A percentile compares a stretch with the other conserved stretches of the same genome.
phyloP scores from a whole-genome alignment of 1,140 invertebrate genomes.

The Eupristina koningsbergeri region DNA sequence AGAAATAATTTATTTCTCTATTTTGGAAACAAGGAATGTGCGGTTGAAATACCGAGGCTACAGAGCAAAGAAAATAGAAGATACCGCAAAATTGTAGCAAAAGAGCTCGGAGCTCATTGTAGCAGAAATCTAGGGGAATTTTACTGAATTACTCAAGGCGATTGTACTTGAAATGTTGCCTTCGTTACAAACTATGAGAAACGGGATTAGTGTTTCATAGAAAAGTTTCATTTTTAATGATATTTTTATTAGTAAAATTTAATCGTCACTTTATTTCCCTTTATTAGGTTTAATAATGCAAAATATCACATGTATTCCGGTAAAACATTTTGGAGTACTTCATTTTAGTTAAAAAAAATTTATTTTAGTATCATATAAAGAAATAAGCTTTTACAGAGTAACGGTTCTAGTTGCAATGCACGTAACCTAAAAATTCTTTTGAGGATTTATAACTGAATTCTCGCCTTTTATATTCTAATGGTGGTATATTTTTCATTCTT shows the following conservation, averaged over 20 bases:
- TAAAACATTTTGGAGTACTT: not conserved
- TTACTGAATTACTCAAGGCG: slow-evolving; percentile 15
- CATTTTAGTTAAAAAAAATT: not conserved
- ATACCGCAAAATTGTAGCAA: not conserved
- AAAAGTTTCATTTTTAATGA: not conserved
- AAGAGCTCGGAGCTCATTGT: slow-evolving; percentile 1
- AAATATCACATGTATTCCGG: not conserved
- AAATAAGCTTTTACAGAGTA: not conserved
- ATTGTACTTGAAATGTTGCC: not conserved
- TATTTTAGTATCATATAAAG: not conserved
- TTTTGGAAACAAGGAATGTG: not conserved
- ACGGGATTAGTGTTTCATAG: not conserved
- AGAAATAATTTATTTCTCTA: not conserved
- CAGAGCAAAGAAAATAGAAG: slow-evolving; percentile 10
- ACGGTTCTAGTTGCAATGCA: not conserved
- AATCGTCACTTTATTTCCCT: too few relatives aligned
- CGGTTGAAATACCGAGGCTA: not conserved
- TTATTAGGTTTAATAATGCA: too few relatives aligned
- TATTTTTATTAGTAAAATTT: not conserved
- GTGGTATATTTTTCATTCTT: not conserved
- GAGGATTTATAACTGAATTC: not conserved
- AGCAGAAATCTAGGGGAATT: slow-evolving; percentile 7
- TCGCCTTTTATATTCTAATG: too few relatives aligned
- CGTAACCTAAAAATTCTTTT: not conserved
- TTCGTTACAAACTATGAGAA: slow-evolving; percentile 39